Base-by-base conservation (phyloP, 1,140 invertebrate genomes). In the Diachasma alloeum region DNA sequence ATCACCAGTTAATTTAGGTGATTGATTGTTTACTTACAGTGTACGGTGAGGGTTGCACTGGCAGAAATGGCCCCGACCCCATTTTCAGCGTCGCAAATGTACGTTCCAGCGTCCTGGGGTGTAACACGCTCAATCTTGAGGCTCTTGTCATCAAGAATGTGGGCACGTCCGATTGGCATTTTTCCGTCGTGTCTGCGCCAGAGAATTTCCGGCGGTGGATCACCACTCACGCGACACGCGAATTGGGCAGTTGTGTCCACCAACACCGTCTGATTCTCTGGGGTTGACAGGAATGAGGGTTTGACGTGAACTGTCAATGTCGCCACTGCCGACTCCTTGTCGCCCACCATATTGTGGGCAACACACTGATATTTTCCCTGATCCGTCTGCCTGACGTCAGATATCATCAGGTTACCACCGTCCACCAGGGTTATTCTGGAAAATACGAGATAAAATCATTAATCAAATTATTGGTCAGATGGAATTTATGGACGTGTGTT, bases 121-220 rank as follows among this genome's bases (percentile, higher is more conserved):
- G 92, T 92, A 10, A 96, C 94, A 79, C 93, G 92, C 76, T 93
- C 93, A 72, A 97, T 95, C 56, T 92, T 90, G 19, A 97, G 86
- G 79, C 93, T 94, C 83, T 94, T 94, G 82, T 95, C 94, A 56
- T 95, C 94, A 53, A 94, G 87, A 69, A 96, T 93, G 53, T 93
- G 91, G 6, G 93, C 94, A 80, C 94, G 90, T 6, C 94, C 93
- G 66, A 93, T 91, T 0, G 95, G 94, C 91, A 97, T 95, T 83
- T 95, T 94, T 13, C 94, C 95, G 79, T 95, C 95, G 85, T 97
- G 94, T 83, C 96, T 94, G 66, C 94, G 92, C 97, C 97, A 98
- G 63, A 97, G 92, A 11, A 98, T 93, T 80, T 95, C 93, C 0
- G 97, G 96, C 26, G 92, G 91, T n/a, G 97, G 97, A 87, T 97